Evolutionary conservation across 2,113 vertebrate genomes (phyloP), one percentile per base, ranked within the genome.

Genomic region (Onychostoma macrolepis): DNA sequence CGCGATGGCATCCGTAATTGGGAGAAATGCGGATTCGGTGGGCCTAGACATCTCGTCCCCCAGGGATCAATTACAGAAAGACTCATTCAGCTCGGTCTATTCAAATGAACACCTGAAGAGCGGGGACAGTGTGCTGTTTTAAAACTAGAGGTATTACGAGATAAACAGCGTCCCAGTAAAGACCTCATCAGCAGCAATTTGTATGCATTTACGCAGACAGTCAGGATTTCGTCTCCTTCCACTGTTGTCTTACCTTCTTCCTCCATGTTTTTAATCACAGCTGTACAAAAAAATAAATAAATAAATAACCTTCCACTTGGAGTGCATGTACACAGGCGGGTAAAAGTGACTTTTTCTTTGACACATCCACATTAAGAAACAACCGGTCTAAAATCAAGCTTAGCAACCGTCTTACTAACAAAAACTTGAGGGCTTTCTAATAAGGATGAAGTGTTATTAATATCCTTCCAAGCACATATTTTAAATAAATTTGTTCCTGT

Each of bases 91-190:
- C 96, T 95, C 94, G 95, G 96, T 96, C 95, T 96, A 96, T 97
- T 97, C 96, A 96, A 96, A 97, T 96, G 96, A 96, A 96, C 96
- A 97, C 96, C 96, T 96, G 96, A 97, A 96, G 95, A 96, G 94
- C 48, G 93, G 93, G 94, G 95, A 94, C 95, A 95, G 95, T 90
- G 84, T 94, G 95, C 95, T 95, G 94, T 95, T 96, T 94, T 94
- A 95, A 95, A 96, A 94, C 94, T 92, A 94, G 95, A 94, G 94
- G 95, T 96, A 96, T 97, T 96, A 96, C 94, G 94, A 95, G 95
- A 95, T 96, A 96, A 96, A 96, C 95, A 96, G 94, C 95, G 95
- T 95, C 93, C 94, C 95, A 95, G 95, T 96, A 96, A 96, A 94
- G 94, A 95, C 94, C 95, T 95, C 94, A 96, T 96, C 96, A 96